These are phyloP conservation scores for Strix uralensis DNA, from an alignment of 2,113 vertebrate genomes.

Conservation along the genomic window DNA sequence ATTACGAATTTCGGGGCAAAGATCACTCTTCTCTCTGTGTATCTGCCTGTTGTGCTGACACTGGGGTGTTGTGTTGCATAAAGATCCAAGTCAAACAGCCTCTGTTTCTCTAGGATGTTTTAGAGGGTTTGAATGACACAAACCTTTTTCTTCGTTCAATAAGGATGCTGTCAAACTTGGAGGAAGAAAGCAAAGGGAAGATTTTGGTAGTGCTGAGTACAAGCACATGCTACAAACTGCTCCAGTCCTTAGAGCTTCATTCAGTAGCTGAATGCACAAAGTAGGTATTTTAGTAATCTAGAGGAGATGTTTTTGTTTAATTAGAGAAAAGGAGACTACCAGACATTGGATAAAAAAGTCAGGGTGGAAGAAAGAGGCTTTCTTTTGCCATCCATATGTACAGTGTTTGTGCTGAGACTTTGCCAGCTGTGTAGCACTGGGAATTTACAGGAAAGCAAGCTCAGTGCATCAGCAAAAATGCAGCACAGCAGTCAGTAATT, in stretches of 20 bases:
- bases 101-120: not conserved
- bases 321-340: not conserved
- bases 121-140: not conserved
- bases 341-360: not conserved
- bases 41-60: not conserved
- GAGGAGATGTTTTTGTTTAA: not conserved
- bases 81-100: not conserved
- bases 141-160: not conserved
- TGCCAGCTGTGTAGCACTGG: not conserved
- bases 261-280: not conserved
- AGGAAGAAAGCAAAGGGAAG: not conserved
- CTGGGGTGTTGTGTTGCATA: not conserved
- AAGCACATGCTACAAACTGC: not conserved
- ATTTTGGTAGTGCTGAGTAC: no score
- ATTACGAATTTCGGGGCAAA: not conserved
- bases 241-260: not conserved
- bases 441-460: not conserved
- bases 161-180: not conserved
- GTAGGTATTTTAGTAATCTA: not conserved
- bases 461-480: not conserved
- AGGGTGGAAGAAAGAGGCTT: not conserved
- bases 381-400: not conserved
- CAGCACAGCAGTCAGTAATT: not conserved
- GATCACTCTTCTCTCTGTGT: not conserved
- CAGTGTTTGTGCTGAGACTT: not conserved